Percentiles rank a stretch among this genome's conserved stretches.
These are phyloP conservation scores for Nasonia longicornis DNA, from an alignment of 1,140 invertebrate species.

Conservation along the genomic window DNA sequence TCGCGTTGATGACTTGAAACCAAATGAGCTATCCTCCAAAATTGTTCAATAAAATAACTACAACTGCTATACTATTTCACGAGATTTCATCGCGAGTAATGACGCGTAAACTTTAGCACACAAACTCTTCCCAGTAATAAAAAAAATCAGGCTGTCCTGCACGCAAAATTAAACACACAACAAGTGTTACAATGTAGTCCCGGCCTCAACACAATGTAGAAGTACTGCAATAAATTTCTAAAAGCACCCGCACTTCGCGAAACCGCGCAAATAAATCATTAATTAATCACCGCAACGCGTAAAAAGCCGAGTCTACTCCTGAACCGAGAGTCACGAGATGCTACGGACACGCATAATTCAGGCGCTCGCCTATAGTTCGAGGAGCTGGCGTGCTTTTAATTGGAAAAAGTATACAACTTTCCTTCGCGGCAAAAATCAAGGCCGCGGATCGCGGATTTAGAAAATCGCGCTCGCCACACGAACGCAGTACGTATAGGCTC, in stretches of 20 bases:
- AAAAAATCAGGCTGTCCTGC: neutral
- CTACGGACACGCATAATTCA: no score
- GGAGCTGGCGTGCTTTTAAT: slow-evolving; percentile 33
- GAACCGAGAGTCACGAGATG: neutral
- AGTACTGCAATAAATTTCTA: slow-evolving; percentile 22
- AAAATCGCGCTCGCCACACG: slow-evolving; percentile 21
- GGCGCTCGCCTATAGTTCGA: neutral
- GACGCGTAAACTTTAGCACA: neutral
- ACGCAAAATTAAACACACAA: neutral
- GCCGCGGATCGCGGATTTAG: slow-evolving; percentile 44
- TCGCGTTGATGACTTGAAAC: no score
- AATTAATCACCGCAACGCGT: neutral
- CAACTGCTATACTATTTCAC: neutral
- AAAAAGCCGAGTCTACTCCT: neutral
- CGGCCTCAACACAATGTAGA: neutral
- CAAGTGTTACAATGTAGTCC: neutral
- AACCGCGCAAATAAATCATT: slow-evolving; percentile 21
- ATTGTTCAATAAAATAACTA: no score
- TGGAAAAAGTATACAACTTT: slow-evolving; percentile 45
- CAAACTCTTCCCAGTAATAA: no score
- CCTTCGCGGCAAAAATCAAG: slow-evolving; percentile 43
- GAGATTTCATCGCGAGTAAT: neutral
- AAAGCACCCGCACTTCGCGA: neutral
- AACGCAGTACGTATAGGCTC: neutral
- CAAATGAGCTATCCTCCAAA: no score